Evolutionary conservation across 2,113 vertebrate genomes (phyloP).

Genomic region (Chunga burmeisteri): DNA sequence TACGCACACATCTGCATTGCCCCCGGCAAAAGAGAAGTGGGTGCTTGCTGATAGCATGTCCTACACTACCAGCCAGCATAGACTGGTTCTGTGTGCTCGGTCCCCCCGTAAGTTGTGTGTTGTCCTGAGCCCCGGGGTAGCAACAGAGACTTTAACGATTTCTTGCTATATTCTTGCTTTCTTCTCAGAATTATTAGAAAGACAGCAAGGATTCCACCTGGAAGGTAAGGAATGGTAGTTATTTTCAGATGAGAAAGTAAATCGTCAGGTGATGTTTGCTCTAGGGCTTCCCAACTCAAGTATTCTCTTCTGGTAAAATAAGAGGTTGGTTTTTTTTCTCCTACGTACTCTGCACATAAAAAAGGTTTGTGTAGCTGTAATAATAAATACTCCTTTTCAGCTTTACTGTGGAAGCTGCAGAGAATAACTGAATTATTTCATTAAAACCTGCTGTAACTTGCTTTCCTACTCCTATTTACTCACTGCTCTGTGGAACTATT

Average conservation of each 20-base stretch:
- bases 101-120: constrained; percentile 73
- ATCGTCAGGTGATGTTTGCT: neutral
- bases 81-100: constrained; percentile 80
- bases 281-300: neutral
- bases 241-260: neutral
- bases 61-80: constrained; percentile 85
- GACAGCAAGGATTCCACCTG: constrained; percentile 78
- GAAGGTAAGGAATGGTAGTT: neutral
- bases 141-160: constrained; percentile 70
- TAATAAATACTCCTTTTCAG: neutral
- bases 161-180: constrained; percentile 54
- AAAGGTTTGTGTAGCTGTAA: neutral
- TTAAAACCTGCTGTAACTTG: neutral
- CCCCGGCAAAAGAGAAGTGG: neutral
- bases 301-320: neutral
- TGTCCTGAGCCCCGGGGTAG: constrained; percentile 67
- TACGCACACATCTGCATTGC: too few relatives aligned
- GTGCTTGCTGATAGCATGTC: fast-evolving
- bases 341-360: neutral
- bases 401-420: neutral
- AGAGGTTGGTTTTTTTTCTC: neutral
- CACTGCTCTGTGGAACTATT: neutral
- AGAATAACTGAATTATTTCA: neutral
- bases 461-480: neutral
- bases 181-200: constrained; percentile 75